Evolutionary conservation across 2,797 vertebrate species (phyloP).

Genomic region (Aselliscus stoliczkanus): DNA sequence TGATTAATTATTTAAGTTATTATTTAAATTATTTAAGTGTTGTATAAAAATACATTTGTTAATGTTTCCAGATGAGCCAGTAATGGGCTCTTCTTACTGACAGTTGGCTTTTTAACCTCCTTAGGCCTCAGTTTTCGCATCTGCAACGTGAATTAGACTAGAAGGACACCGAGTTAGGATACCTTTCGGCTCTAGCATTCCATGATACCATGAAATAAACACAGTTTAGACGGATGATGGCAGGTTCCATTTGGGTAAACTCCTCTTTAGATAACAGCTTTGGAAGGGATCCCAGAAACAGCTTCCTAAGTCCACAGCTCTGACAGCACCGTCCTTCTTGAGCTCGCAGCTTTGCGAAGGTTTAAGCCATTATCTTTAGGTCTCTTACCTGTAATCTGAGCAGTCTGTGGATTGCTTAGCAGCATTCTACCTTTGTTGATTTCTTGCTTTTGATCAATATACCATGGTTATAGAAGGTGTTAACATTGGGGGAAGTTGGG

Average conservation of each 20-base stretch:
- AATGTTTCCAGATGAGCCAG: neutral
- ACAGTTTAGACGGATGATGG: neutral
- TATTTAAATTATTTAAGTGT: neutral
- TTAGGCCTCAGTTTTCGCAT: neutral
- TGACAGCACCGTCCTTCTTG: neutral
- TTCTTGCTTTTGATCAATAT: neutral
- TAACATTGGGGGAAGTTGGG: too few relatives aligned
- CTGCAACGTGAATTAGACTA: neutral
- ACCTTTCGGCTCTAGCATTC: neutral
- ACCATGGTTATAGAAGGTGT: too few relatives aligned
- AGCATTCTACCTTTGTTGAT: too few relatives aligned
- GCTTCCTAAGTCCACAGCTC: neutral
- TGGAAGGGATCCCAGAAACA: conserved; percentile 51
- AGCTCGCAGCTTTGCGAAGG: neutral
- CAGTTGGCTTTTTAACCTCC: neutral
- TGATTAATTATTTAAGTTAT: neutral
- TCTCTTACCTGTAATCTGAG: neutral
- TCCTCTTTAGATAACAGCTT: conserved; percentile 56
- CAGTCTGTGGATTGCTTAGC: neutral
- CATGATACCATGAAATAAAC: conserved; percentile 42
- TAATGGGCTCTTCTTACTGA: neutral
- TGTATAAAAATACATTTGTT: neutral
- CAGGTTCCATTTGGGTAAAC: conserved; percentile 33
- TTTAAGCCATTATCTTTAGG: neutral
- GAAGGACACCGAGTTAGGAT: neutral